A percentile compares a stretch with the other conserved stretches of the same genome.
Conservation (phyloP, 2,113 vertebrate species). For the Rhabdomys dilectus region DNA sequence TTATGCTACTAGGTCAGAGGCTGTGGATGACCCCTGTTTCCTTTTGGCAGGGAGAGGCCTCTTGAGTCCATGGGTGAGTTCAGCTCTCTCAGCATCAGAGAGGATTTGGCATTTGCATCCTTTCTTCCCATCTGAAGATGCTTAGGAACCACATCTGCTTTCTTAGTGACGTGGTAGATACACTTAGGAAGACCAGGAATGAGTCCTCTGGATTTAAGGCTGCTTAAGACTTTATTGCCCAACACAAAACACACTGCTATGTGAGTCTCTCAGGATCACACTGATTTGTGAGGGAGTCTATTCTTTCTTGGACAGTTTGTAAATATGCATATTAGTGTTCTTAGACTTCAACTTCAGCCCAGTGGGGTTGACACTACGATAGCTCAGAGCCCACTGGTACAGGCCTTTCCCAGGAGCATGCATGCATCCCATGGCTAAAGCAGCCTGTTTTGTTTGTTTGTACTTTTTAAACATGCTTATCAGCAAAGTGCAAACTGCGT, state of each 20-base stretch:
- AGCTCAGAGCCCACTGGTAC: neutral
- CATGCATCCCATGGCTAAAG: too few relatives aligned
- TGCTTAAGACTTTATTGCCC: neutral
- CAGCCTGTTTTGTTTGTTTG: neutral
- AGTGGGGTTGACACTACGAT: neutral
- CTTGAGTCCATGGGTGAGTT: neutral
- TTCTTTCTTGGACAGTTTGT: neutral
- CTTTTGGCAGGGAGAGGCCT: too few relatives aligned
- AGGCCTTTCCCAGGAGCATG: neutral
- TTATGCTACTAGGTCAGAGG: neutral
- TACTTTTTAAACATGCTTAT: neutral
- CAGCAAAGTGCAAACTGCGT: neutral
- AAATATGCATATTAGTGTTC: neutral
- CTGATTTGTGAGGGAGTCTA: neutral
- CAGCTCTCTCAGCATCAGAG: neutral
- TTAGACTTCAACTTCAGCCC: neutral
- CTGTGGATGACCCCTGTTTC: neutral
- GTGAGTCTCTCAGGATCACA: neutral
- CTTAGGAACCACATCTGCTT: neutral
- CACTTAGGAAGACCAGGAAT: neutral
- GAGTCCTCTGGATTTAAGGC: neutral
- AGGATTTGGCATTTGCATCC: neutral
- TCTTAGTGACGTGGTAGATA: neutral
- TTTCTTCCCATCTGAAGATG: neutral
- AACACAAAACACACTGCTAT: neutral